Evolutionary conservation across 2,888 invertebrate species (phyloP), one percentile per base, ranked within the genome.

Genomic region (Rotaria socialis): DNA sequence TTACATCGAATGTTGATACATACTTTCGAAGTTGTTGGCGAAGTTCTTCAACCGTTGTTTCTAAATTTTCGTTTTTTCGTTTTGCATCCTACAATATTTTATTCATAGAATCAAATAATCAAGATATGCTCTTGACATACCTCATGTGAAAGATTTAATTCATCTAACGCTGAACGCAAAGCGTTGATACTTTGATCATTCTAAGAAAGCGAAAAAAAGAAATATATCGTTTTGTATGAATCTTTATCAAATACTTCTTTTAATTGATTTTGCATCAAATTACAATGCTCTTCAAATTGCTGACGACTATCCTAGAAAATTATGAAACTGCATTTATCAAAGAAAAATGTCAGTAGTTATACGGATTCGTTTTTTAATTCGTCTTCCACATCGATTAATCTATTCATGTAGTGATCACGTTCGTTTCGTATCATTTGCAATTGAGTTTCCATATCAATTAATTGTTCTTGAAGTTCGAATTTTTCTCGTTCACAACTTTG

Each of bases 1-100:
- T 41, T 75, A 8, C 11, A 74, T 41, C 11, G 47, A 47, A 10
- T 47, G 47, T 75, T 11, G 24, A 7, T 19, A 41, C 47, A 75
- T 75, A 75, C 75, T 24, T 43, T 43, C 75, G 75, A 22, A 75
- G n/a, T 75, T 75, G 75, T 75, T 75, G 43, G 22, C 75, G 75
- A 43, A 75, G 47, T 24, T 47, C 47, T 24, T 75, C 75, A 5
- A 75, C 6, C 43, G 22, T 75, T 43, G 43, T 75, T 43, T 41
- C 41, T 8, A 75, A 75, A 24, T 43, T 43, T 24, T 14, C 24
- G 43, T 41, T 75, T 75, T 75, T 75, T 47, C 11, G 24, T 5
- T 24, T 75, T n/a, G n/a, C 27, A 75, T 41, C 43, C 75, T 75
- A 75, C 10, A 75, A 41, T 22, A 47, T 43, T 1, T 24, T 43